Percentiles rank a stretch among this genome's conserved stretches.
Conservation (phyloP, 2,113 vertebrate genomes). For the Tetrax tetrax region DNA sequence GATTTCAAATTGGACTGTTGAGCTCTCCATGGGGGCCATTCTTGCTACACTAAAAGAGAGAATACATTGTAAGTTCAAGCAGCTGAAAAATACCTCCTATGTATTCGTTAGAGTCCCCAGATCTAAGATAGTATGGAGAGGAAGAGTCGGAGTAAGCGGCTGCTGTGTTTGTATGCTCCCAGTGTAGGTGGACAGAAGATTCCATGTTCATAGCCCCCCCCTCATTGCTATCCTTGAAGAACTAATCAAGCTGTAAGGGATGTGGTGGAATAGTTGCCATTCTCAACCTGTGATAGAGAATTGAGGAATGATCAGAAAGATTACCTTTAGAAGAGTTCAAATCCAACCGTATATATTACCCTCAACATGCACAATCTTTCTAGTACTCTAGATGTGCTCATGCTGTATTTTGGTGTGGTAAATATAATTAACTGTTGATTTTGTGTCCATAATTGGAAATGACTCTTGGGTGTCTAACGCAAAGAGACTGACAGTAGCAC, state of each 20-base stretch:
- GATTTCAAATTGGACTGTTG: slow-evolving; percentile 68
- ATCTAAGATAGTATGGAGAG: background rate
- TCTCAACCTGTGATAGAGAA: background rate
- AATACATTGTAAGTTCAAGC: background rate
- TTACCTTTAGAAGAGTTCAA: background rate
- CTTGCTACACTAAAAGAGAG: slow-evolving; percentile 33
- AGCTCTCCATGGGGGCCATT: slow-evolving; percentile 58
- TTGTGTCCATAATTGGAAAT: background rate
- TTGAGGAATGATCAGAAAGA: background rate
- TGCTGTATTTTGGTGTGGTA: background rate
- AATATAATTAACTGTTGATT: background rate
- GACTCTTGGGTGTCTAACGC: background rate
- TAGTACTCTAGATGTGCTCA: background rate
- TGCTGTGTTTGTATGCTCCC: background rate
- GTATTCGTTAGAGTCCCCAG: background rate
- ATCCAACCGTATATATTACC: background rate
- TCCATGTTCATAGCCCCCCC: background rate
- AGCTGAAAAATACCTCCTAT: background rate
- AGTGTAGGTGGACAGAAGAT: background rate
- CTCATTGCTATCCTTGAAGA: background rate
- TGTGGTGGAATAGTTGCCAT: background rate
- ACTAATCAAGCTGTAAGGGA: background rate
- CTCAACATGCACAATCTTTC: background rate
- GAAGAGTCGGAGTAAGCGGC: background rate
- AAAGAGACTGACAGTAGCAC: background rate